Evolutionary conservation across 2,888 invertebrate genomes (phyloP).

Genomic region (Eupithecia abbreviata): DNA sequence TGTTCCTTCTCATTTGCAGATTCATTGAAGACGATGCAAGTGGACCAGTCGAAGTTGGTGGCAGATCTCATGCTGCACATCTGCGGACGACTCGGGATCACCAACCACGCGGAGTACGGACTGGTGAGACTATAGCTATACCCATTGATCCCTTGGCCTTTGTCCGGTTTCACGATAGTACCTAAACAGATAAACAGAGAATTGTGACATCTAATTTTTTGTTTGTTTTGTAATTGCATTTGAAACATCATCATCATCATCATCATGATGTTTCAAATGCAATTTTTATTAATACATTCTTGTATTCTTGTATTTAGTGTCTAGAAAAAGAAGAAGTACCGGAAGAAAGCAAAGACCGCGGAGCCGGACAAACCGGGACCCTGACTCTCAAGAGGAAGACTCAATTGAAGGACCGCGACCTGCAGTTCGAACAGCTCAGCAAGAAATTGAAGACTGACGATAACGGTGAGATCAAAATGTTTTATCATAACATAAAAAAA

Average conservation of each 20-base stretch:
- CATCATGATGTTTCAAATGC: no score
- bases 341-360: slow-evolving; percentile 85
- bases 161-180: background rate
- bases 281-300: no score
- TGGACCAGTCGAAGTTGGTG: slow-evolving; percentile 98
- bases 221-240: no score
- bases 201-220: no score
- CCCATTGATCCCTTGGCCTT: background rate
- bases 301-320: slow-evolving; percentile 45
- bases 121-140: slow-evolving; percentile 71
- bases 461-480: slow-evolving; percentile 87
- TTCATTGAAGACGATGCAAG: slow-evolving; percentile 95
- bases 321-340: slow-evolving; percentile 50
- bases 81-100: slow-evolving; percentile 97
- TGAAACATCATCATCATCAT: no score
- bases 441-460: slow-evolving; percentile 99
- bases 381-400: slow-evolving; percentile 91
- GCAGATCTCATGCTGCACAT: slow-evolving; percentile 98
- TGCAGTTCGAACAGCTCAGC: slow-evolving; percentile 96
- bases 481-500: background rate
- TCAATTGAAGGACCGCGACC: slow-evolving; percentile 88
- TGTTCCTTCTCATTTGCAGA: slow-evolving; percentile 66
- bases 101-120: slow-evolving; percentile 99
- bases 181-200: no score
- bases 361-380: slow-evolving; percentile 89